phyloP scores from a whole-genome alignment of 2,113 vertebrate species.

The Willisornis vidua region DNA sequence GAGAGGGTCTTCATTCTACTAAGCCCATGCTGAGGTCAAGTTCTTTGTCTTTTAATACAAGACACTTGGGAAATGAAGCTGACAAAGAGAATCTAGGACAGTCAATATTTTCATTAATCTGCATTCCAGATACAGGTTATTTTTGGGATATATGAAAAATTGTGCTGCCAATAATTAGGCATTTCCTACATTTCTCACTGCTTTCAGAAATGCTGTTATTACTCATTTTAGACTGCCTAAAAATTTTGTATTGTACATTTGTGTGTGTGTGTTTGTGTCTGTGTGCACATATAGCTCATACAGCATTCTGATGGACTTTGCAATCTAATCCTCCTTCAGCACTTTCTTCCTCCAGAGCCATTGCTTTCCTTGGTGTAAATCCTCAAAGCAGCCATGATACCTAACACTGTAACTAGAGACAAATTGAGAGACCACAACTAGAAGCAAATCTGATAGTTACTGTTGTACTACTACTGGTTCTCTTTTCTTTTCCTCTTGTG shows the following conservation, averaged over 20 bases:
- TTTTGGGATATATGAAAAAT: fast-evolving
- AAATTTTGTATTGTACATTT: not conserved
- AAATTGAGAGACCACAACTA: not conserved
- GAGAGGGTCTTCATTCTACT: not conserved
- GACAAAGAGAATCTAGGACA: not conserved
- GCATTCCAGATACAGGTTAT: not conserved
- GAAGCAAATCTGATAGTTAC: not conserved
- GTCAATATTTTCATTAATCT: not conserved
- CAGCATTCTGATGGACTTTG: not conserved
- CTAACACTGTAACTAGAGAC: not conserved
- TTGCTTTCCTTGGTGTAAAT: not conserved
- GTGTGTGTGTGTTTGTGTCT: not conserved
- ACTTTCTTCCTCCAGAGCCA: not conserved
- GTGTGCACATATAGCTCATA: not conserved
- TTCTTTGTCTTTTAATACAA: not conserved
- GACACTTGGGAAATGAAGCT: not conserved
- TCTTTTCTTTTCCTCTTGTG: not conserved
- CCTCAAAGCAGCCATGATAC: not conserved
- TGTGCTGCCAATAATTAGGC: not conserved
- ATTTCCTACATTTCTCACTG: not conserved
- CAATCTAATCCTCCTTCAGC: not conserved
- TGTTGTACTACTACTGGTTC: not conserved
- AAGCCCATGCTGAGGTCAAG: not conserved
- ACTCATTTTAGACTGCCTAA: not conserved
- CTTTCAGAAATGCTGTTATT: not conserved